A percentile compares a stretch with the other conserved stretches of the same genome.
These are phyloP conservation scores for Plectrocnemia conspersa DNA, from an alignment of 1,140 invertebrate genomes.

Conservation along the genomic window DNA sequence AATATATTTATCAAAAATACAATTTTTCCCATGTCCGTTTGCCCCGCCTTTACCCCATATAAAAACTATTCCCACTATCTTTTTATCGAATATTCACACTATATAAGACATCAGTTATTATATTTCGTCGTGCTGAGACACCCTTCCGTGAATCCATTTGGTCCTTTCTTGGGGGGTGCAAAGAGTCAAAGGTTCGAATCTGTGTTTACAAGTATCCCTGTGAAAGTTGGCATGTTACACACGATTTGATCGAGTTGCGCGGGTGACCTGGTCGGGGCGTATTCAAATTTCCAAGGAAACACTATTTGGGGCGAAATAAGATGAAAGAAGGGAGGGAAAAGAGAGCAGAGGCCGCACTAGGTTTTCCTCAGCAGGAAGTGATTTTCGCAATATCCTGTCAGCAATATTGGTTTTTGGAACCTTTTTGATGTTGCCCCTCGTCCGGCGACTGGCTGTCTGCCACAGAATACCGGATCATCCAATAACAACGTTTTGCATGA, in stretches of 20 bases:
- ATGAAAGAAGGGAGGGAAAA: not conserved
- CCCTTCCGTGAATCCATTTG: no score
- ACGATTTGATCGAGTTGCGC: slow-evolving; percentile 18
- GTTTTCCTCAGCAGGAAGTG: slow-evolving; percentile 30
- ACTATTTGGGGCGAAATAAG: slow-evolving; percentile 18
- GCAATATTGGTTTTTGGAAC: slow-evolving; percentile 35
- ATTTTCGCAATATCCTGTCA: slow-evolving; percentile 36
- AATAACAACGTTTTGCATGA: slow-evolving; percentile 21
- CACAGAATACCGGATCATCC: slow-evolving; percentile 22
- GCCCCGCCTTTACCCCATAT: no score
- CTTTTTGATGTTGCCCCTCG: slow-evolving; percentile 29
- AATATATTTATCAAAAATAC: no score
- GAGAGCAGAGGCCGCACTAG: not conserved
- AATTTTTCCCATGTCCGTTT: no score
- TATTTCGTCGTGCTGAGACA: no score
- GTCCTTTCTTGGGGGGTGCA: no score
- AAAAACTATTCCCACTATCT: no score
- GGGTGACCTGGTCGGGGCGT: slow-evolving; percentile 7
- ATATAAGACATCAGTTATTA: no score
- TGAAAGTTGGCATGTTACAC: slow-evolving; percentile 9
- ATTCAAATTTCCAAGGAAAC: slow-evolving; percentile 30
- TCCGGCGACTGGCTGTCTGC: slow-evolving; percentile 15
- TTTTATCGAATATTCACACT: no score
- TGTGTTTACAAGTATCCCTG: slow-evolving; percentile 18
- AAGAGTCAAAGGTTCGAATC: slow-evolving; percentile 11